Conservation (phyloP, 2,797 vertebrate species). For the Amazonetta brasiliensis region DNA sequence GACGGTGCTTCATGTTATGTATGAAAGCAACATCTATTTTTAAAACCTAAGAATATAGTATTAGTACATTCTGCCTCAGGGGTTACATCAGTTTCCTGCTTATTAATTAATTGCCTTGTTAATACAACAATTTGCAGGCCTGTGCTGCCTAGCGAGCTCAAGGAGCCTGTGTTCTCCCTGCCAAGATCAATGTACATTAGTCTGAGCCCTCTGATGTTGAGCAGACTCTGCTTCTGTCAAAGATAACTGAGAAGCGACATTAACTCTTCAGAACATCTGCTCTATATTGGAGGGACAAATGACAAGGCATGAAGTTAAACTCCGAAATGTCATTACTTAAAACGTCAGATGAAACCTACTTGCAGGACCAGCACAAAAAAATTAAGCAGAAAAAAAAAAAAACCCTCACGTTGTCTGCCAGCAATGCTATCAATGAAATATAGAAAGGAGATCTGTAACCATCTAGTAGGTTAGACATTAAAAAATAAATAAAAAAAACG, state of each 20-base stretch:
- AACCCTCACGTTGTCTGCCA: neutral
- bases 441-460: neutral
- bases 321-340: neutral
- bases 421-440: neutral
- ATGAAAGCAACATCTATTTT: slow-evolving; percentile 46
- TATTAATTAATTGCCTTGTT: slow-evolving; percentile 78
- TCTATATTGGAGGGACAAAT: slow-evolving; percentile 17
- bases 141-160: slow-evolving; percentile 60
- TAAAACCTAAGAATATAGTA: slow-evolving; percentile 25
- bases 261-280: slow-evolving; percentile 74
- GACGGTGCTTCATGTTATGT: neutral
- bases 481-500: neutral
- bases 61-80: slow-evolving; percentile 29
- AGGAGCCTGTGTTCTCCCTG: slow-evolving; percentile 64
- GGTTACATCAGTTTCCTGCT: slow-evolving; percentile 64
- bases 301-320: neutral
- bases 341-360: neutral
- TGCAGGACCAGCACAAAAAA: neutral
- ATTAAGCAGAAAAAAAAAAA: neutral
- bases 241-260: slow-evolving; percentile 71
- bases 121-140: slow-evolving; percentile 69
- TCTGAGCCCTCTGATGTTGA: slow-evolving; percentile 72
- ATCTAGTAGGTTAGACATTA: neutral
- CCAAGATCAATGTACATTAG: slow-evolving; percentile 79
- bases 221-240: slow-evolving; percentile 73